A percentile compares a stretch with the other conserved stretches of the same genome.
Evolutionary conservation across 2,888 invertebrate species (phyloP).

Genomic region (Noctuana brunneofusca): DNA sequence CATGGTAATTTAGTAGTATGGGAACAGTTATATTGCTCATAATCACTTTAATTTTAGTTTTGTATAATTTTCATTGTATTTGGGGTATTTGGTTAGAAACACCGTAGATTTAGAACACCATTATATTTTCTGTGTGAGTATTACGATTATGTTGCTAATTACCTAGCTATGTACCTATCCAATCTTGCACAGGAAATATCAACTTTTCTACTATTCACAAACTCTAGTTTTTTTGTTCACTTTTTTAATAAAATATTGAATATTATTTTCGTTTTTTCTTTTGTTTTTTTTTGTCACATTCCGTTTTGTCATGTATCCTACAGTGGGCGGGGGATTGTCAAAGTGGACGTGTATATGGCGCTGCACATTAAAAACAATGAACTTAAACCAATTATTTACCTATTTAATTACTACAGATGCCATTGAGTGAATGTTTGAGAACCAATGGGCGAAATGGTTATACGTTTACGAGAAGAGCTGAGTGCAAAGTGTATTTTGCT

Average conservation of each 20-base stretch:
- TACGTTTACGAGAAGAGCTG: conserved; percentile 60
- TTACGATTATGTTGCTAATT: conserved; percentile 31
- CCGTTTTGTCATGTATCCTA: conserved; percentile 45
- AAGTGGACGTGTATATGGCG: conserved; percentile 77
- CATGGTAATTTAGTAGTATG: conserved; percentile 64
- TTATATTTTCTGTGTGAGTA: conserved; percentile 51
- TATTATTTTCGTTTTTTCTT: conserved; percentile 55
- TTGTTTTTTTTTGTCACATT: conserved; percentile 46
- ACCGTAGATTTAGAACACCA: conserved; percentile 40
- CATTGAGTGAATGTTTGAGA: conserved; percentile 61
- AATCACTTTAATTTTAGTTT: conserved; percentile 45
- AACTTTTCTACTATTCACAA: conserved; percentile 45
- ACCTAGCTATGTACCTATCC: conserved; percentile 15
- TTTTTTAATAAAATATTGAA: conserved; percentile 65
- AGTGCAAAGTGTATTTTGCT: conserved; percentile 75
- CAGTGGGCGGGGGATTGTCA: conserved; percentile 74
- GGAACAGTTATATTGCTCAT: conserved; percentile 61
- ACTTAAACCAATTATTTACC: conserved; percentile 59
- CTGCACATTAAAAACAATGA: conserved; percentile 72
- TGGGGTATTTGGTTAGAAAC: conserved; percentile 42
- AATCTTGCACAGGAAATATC: conserved; percentile 51
- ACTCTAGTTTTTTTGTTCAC: conserved; percentile 55
- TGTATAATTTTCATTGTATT: conserved; percentile 46
- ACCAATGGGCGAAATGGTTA: conserved; percentile 49
- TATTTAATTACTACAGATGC: conserved; percentile 54